phyloP scores from a whole-genome alignment of 2,888 invertebrate genomes.

The Pinctada fucata region DNA sequence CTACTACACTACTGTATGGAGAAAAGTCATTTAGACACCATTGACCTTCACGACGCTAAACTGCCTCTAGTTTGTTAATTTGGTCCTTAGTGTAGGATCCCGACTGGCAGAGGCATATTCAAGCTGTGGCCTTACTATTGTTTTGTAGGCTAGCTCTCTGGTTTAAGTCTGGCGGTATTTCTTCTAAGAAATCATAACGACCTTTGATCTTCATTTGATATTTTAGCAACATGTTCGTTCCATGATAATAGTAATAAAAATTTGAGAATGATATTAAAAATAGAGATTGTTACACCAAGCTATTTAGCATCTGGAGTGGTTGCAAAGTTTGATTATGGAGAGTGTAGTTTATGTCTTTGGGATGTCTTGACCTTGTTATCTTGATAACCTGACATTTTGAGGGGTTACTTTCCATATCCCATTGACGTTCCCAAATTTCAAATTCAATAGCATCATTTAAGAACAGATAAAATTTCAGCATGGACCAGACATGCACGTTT shows the following conservation, averaged over 20 bases:
- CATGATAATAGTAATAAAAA: not conserved
- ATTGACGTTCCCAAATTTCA: not conserved
- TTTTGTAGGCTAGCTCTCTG: not conserved
- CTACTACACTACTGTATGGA: not conserved
- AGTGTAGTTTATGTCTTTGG: not conserved
- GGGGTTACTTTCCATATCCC: slow-evolving; percentile 16
- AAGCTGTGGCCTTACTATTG: not conserved
- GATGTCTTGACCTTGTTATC: slow-evolving; percentile 8
- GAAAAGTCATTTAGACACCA: not conserved
- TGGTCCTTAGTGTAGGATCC: slow-evolving; percentile 3
- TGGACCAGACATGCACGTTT: no score
- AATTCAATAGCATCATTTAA: not conserved
- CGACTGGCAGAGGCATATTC: not conserved
- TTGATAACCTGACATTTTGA: slow-evolving; percentile 18
- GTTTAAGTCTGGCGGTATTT: not conserved
- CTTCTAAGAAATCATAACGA: not conserved
- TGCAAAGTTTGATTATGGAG: slow-evolving; percentile 5
- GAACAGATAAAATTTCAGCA: not conserved
- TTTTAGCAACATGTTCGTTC: not conserved
- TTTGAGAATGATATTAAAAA: no score
- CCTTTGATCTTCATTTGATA: not conserved
- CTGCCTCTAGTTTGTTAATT: not conserved
- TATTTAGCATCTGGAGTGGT: not conserved
- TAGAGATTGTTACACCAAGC: not conserved
- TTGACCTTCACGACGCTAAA: not conserved